Evolutionary conservation across 2,888 invertebrate species (phyloP).

Genomic region (Oxycera nigricornis): DNA sequence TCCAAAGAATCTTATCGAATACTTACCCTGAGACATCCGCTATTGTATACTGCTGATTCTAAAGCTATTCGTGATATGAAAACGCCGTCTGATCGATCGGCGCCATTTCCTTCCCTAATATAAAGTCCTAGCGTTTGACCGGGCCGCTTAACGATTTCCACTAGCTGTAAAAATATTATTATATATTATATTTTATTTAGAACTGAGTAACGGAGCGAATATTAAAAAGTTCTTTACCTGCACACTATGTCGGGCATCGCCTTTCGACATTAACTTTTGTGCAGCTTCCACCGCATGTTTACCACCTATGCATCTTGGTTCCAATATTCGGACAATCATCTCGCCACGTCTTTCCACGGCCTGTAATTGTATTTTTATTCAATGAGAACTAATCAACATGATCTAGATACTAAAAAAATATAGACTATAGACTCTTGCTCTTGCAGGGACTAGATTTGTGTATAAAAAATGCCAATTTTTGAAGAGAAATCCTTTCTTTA

Average conservation of each 20-base stretch:
- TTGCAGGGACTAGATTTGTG: no score
- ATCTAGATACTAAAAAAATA: no score
- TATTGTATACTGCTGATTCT: slow-evolving; percentile 96
- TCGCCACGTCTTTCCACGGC: slow-evolving; percentile 92
- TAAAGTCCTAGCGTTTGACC: slow-evolving; percentile 98
- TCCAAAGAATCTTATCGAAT: neutral
- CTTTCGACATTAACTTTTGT: slow-evolving; percentile 76
- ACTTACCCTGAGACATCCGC: slow-evolving; percentile 86
- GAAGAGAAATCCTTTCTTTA: no score
- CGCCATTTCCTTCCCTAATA: slow-evolving; percentile 99
- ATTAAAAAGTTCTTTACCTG: slow-evolving; percentile 50
- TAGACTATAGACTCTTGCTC: no score
- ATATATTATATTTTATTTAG: neutral
- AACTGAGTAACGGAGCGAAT: neutral
- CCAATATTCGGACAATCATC: slow-evolving; percentile 93
- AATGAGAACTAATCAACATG: neutral
- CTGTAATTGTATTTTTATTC: slow-evolving; percentile 55
- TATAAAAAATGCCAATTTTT: no score
- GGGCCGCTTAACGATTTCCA: slow-evolving; percentile 98
- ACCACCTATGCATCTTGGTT: slow-evolving; percentile 87
- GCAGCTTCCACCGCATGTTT: slow-evolving; percentile 86
- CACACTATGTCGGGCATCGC: slow-evolving; percentile 75
- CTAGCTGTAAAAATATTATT: slow-evolving; percentile 68
- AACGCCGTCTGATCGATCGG: slow-evolving; percentile 92
- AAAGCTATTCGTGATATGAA: slow-evolving; percentile 95